Base-by-base conservation (phyloP, 2,113 vertebrate species). In the Mungos mungo region DNA sequence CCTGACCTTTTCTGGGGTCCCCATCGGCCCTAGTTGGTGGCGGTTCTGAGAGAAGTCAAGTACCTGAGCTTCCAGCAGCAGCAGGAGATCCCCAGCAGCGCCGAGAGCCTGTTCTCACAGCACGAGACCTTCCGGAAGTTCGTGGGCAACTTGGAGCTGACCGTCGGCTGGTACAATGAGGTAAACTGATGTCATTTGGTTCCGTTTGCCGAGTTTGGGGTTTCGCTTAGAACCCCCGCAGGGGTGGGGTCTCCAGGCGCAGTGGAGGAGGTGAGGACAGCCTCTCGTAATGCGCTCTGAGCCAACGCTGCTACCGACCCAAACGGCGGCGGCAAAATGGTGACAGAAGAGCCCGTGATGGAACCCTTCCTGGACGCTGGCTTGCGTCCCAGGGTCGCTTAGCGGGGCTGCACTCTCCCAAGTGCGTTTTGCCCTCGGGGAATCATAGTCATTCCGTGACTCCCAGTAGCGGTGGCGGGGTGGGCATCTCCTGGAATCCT, bases 121-220 rank as follows among this genome's bases (percentile, higher is more conserved):
- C 98, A 98, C 0, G 97, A 99, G 88, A 98, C 98, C 84, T 98
- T 99, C 97, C 98, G 98, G 35, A 98, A 93, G 69, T 98, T 98
- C 33, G 98, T 99, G 97, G 98, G 98, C 96, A 99, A 97, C 94
- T 38, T 99, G 97, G 97, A 98, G 4, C 99, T 99, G 80, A 98
- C 99, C 1, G 98, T 98, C 0, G 97, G 98, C 91, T 99, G 99
- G 99, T 99, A 99, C 97, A 99, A 99, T 0, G 97, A 99, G 99
- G 99, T 98, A 96, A 45, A 98, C 95, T 2, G 66, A 9, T 0
- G 23, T 0, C 0, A 16, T 29, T 25, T 27, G 0, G 1, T 31
- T 1, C 0, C 1, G 18, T 0, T 52, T 2, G 63, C 47, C 54
- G 10, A 35, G 18, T n/a, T 23, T 45, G 0, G 0, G 14, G 4